phyloP scores from a whole-genome alignment of 92 coral and sea anemone genomes.

The Chrysogorgia sp. region DNA sequence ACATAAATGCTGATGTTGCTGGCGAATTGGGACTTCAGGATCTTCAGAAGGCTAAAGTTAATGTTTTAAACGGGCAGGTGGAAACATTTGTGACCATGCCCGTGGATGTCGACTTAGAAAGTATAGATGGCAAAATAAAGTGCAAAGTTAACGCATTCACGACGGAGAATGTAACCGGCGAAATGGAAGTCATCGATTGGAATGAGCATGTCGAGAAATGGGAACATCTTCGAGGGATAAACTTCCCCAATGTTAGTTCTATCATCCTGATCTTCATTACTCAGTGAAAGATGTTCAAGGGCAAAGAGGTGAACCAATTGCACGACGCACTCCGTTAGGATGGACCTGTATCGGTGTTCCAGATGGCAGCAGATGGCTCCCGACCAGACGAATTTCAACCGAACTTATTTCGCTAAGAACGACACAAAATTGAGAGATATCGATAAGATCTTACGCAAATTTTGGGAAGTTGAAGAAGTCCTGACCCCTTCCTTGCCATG shows the following conservation, averaged over 20 bases:
- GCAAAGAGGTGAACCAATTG: conserved; percentile 32
- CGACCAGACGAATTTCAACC: conserved; percentile 14
- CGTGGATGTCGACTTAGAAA: conserved; percentile 54
- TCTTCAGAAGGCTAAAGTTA: neutral
- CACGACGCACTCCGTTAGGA: conserved; percentile 42
- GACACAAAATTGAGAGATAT: neutral
- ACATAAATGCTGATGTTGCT: too few species aligned
- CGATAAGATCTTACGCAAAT: conserved; percentile 17
- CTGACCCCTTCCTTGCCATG: neutral
- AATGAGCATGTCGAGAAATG: conserved; percentile 9
- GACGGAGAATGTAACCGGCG: conserved; percentile 43
- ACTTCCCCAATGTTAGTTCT: conserved; percentile 28
- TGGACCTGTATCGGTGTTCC: conserved; percentile 44
- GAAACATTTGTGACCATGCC: conserved; percentile 68
- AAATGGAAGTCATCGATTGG: too few species aligned
- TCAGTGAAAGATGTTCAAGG: conserved; percentile 26
- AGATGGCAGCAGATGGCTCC: neutral
- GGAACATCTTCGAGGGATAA: conserved; percentile 23
- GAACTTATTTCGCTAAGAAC: conserved; percentile 7
- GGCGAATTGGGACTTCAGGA: conserved; percentile 27
- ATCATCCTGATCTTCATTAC: neutral
- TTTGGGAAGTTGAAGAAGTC: conserved; percentile 39
- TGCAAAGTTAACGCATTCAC: neutral
- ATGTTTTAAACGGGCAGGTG: conserved; percentile 54
- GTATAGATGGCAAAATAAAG: conserved; percentile 40